These are phyloP conservation scores for Sebastes vulpes DNA, from an alignment of 2,797 vertebrate genomes.

Conservation along the genomic window DNA sequence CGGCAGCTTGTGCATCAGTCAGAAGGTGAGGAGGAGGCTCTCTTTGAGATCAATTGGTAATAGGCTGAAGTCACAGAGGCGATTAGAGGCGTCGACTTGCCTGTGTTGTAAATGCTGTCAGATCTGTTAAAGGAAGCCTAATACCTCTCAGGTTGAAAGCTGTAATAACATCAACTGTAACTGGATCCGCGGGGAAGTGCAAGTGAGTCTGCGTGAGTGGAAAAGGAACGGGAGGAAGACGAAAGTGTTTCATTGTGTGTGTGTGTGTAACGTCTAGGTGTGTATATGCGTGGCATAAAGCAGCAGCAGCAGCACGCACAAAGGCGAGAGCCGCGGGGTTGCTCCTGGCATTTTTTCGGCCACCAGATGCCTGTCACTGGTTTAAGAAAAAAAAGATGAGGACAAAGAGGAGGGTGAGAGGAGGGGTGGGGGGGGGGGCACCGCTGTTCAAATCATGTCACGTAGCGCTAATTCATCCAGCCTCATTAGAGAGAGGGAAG, in stretches of 20 bases:
- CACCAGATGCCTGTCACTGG: constrained; percentile 93
- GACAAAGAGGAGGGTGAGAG: constrained; percentile 74
- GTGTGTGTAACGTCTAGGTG: constrained; percentile 30
- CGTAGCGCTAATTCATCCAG: constrained; percentile 98
- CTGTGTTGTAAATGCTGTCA: constrained; percentile 86
- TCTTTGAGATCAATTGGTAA: constrained; percentile 82
- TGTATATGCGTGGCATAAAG: constrained; percentile 56
- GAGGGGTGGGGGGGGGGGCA: constrained; percentile 47
- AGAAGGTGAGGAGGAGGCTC: constrained; percentile 63
- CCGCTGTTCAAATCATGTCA: constrained; percentile 96
- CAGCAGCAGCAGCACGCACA: constrained; percentile 67
- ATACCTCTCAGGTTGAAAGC: constrained; percentile 88
- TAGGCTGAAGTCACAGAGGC: constrained; percentile 82
- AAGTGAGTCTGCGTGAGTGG: constrained; percentile 63
- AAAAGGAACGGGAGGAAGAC: constrained; percentile 53
- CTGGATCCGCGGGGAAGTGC: constrained; percentile 81
- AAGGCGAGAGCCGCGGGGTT: constrained; percentile 79
- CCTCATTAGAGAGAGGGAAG: constrained; percentile 99
- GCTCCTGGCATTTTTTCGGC: constrained; percentile 86
- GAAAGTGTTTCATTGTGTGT: constrained; percentile 69
- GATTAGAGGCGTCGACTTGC: constrained; percentile 83
- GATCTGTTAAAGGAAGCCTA: constrained; percentile 86
- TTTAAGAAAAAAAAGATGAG: constrained; percentile 65
- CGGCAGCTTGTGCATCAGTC: constrained; percentile 59
- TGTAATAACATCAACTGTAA: constrained; percentile 87